These are phyloP conservation scores for Acanthurus lineatus DNA, from an alignment of 2,797 vertebrate genomes.

Conservation along the genomic window DNA sequence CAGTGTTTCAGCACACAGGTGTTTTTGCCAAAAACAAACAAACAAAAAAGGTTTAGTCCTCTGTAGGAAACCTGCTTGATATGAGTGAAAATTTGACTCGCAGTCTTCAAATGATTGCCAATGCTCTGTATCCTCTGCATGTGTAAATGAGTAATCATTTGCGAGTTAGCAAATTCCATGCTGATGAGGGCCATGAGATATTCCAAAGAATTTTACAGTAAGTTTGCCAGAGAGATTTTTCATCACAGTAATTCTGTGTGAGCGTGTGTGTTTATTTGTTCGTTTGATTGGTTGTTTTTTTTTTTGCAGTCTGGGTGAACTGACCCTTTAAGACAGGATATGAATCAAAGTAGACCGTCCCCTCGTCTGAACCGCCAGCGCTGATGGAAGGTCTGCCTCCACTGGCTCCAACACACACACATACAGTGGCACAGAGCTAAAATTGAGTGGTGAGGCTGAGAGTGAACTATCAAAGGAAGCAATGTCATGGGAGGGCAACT, in stretches of 20 bases:
- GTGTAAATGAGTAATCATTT: constrained; percentile 13
- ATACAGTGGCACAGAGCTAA: constrained; percentile 55
- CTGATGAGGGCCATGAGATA: no score
- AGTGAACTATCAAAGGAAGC: constrained; percentile 75
- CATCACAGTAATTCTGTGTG: no score
- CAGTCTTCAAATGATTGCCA: neutral
- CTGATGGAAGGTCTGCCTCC: constrained; percentile 57
- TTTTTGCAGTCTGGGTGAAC: constrained; percentile 16
- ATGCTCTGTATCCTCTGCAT: neutral
- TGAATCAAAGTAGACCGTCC: constrained; percentile 38
- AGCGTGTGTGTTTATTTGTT: no score
- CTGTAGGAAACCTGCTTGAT: no score
- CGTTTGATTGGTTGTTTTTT: no score
- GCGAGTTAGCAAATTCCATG: no score
- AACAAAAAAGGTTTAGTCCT: no score
- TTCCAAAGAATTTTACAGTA: no score
- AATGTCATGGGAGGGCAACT: constrained; percentile 70
- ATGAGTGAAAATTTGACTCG: neutral
- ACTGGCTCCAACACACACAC: constrained; percentile 43
- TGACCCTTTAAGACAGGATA: neutral
- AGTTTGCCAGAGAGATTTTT: no score
- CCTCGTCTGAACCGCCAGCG: constrained; percentile 39
- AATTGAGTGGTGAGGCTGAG: constrained; percentile 64
- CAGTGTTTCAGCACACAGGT: no score
- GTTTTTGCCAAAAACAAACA: no score